Evolutionary conservation across 2,888 invertebrate species (phyloP), one percentile per base, ranked within the genome.

Genomic region (Andrena haemorrhoa): DNA sequence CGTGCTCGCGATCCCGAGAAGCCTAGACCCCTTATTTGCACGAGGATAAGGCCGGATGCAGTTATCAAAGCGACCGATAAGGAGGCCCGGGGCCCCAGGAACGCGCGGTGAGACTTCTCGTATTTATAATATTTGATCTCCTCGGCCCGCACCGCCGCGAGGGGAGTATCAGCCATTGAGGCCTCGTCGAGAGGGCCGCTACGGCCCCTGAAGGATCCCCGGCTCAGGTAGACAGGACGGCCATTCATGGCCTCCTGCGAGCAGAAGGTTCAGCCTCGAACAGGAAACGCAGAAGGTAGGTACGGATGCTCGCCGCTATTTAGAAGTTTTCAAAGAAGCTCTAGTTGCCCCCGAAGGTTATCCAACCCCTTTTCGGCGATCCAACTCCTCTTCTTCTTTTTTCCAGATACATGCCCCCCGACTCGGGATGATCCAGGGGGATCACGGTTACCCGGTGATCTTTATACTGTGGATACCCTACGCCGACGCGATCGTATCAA

Each of bases 31-130:
- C 80, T 83, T 85, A 85, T 90, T 90, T 90, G 83, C 80, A 86
- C 79, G 79, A 79, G 82, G 90, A 90, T 90, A 90, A 89, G 89
- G 87, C 91, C 92, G 91, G 91, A 91, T 91, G 89, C 87, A 89
- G 85, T 90, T 91, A 92, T 91, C 92, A 86, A 85, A 86, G 82
- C 83, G 81, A 72, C 65, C 79, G 88, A 89, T 85, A 88, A 86
- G 87, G 53, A 71, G 73, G n/a, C 68, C 58, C 33, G 23, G 56
- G 53, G 29, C 51, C 56, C 58, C n/a, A 51, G 49, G 29, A 49
- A 23, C 61, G 33, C 64, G 26, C 61, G 29, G 7, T 23, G 56
- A 76, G 75, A 83, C 82, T 86, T 84, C 81, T 82, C 75, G 80
- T 82, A 87, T 88, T 88, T 89, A 86, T 84, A 85, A 78, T 85